Evolutionary conservation across 2,797 vertebrate species (phyloP).

Genomic region (Epinephelus awoara): DNA sequence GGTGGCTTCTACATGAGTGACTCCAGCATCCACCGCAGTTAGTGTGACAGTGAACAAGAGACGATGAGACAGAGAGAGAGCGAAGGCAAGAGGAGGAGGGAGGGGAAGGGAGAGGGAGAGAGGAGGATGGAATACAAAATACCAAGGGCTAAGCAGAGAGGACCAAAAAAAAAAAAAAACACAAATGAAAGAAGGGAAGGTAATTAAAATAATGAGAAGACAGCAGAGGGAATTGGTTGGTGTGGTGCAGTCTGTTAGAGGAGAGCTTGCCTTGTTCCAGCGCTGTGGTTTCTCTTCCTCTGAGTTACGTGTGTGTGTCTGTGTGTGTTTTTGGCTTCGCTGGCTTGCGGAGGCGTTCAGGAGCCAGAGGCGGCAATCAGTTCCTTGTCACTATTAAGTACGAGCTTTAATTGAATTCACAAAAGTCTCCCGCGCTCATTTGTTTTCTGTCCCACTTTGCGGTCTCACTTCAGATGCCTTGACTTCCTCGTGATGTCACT

Average conservation of each 20-base stretch:
- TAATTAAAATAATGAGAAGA: constrained; percentile 72
- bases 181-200: constrained; percentile 56
- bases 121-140: constrained; percentile 76
- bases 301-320: constrained; percentile 38
- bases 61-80: constrained; percentile 75
- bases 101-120: constrained; percentile 52
- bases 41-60: constrained; percentile 79
- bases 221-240: constrained; percentile 37
- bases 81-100: constrained; percentile 52
- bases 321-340: constrained; percentile 31
- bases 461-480: constrained; percentile 47
- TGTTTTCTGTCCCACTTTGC: constrained; percentile 51
- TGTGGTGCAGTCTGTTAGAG: constrained; percentile 42
- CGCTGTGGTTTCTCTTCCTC: constrained; percentile 50
- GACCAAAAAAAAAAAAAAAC: constrained; percentile 28
- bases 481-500: constrained; percentile 58
- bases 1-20: constrained; percentile 80
- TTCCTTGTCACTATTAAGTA: constrained; percentile 58
- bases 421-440: constrained; percentile 47
- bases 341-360: constrained; percentile 28
- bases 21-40: constrained; percentile 74
- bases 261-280: constrained; percentile 52
- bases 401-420: constrained; percentile 62
- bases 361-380: constrained; percentile 52
- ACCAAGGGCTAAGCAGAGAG: constrained; percentile 60